Percentiles rank a stretch among this genome's conserved stretches.
Conservation (phyloP, 1,140 invertebrate genomes). For the Drosophila micromelanica region DNA sequence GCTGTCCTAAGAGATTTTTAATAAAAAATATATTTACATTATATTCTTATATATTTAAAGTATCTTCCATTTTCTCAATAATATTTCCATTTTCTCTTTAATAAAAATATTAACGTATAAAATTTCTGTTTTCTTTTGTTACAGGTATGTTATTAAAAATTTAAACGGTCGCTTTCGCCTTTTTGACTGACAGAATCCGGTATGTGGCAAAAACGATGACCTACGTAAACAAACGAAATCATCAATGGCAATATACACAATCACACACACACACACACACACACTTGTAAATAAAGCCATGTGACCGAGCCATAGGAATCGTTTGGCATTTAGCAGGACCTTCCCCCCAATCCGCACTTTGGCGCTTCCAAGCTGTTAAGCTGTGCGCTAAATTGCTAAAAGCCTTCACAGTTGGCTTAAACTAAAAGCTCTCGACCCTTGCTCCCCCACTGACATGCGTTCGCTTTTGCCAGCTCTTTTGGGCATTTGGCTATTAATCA, state of each 20-base stretch:
- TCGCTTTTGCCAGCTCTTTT: neutral
- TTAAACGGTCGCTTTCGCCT: conserved; percentile 25
- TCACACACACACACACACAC: conserved; percentile 37
- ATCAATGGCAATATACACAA: conserved; percentile 73
- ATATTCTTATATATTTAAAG: conserved; percentile 1
- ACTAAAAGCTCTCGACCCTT: conserved; percentile 60
- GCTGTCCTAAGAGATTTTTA: too few relatives aligned
- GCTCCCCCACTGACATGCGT: neutral
- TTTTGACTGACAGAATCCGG: conserved; percentile 9
- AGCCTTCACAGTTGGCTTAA: conserved; percentile 69
- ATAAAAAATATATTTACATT: too few relatives aligned
- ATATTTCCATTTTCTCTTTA: too few relatives aligned
- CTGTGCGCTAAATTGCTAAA: conserved; percentile 82
- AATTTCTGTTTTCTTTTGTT: conserved; percentile 39
- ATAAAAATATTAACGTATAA: conserved; percentile 23
- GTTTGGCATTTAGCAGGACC: conserved; percentile 8
- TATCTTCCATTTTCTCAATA: neutral
- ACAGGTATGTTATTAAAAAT: conserved; percentile 53
- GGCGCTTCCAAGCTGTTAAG: conserved; percentile 63
- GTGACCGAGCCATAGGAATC: conserved; percentile 16
- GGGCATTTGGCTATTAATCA: conserved; percentile 73
- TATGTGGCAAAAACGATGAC: conserved; percentile 45
- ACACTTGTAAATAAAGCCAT: conserved; percentile 1
- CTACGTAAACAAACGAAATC: conserved; percentile 33
- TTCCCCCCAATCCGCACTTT: neutral